Base-by-base conservation (phyloP, 2,797 vertebrate species). In the Silurus lanzhouensis region DNA sequence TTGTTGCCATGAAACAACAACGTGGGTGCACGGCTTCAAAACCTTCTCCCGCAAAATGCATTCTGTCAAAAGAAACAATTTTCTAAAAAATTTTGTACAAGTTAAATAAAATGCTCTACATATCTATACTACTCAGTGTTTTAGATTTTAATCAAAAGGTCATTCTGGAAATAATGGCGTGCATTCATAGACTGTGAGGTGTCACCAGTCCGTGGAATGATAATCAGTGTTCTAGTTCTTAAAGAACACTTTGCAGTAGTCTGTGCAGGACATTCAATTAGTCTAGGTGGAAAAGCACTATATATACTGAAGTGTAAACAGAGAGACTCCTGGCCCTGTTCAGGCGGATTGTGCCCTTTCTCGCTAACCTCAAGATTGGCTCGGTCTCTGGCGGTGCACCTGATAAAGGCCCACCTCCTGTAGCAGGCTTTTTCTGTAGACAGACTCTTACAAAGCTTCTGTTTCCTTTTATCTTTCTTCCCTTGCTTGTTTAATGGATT, bases 401-500 rank as follows among this genome's bases (percentile, higher is more conserved):
- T 92, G 93, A 93, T 92, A 92, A 92, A 83, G 71, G 89, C 90
- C 91, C 90, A 90, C 91, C 91, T 81, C 93, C 91, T 94, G 93
- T 52, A 94, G 93, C 90, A 87, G 88, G 83, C 90, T 91, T 90
- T 94, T 94, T 93, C 92, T 93, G 92, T 90, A 90, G 91, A 89
- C 57, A 83, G 80, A 88, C 90, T 92, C 38, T 67, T 90, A 94
- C 91, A 93, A 91, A 86, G 89, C 91, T 92, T 90, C 91, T 91
- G 92, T 94, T 93, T 94, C 87, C 91, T 91, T 94, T 94, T 93
- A 93, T 94, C 92, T 93, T 64, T 92, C 85, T 71, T 91, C 86
- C 89, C 81, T 84, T 71, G 83, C 88, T 89, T 83, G 52, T 67
- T 83, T 31, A 79, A 90, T 88, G 90, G 93, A 93, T 94, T 93